Percentiles rank a stretch among this genome's conserved stretches.
Conservation (phyloP, 2,113 vertebrate genomes). For the Melanerpes aurifrons region DNA sequence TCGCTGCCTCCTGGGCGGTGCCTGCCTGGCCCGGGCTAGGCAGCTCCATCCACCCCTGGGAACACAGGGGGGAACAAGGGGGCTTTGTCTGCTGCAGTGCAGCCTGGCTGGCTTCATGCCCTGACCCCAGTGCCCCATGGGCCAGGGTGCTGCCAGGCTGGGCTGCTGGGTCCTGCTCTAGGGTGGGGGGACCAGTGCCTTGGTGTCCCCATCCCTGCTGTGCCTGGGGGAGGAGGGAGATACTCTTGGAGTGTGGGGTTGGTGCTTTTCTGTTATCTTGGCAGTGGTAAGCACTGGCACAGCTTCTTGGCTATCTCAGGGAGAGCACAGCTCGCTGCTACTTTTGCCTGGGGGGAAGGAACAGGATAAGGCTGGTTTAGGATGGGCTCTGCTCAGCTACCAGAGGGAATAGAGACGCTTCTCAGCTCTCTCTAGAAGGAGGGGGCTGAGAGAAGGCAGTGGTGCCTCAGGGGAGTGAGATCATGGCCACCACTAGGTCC, state of each 20-base stretch:
- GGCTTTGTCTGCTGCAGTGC: not conserved
- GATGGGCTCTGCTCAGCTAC: not conserved
- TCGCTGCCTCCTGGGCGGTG: fast-evolving
- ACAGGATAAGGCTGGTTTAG: not conserved
- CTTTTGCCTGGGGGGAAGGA: not conserved
- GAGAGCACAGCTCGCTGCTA: not conserved
- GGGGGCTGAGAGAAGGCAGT: not conserved
- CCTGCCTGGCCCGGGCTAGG: not conserved
- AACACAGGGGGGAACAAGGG: not conserved
- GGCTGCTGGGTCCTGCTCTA: not conserved
- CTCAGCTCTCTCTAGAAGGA: not conserved
- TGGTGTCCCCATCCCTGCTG: fast-evolving
- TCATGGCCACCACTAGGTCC: fast-evolving
- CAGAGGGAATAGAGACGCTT: not conserved
- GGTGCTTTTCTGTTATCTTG: not conserved
- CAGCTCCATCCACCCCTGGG: not conserved
- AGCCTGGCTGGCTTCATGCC: not conserved
- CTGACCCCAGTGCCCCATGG: fast-evolving
- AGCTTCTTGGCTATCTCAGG: not conserved
- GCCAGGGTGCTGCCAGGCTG: not conserved
- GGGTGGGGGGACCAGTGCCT: not conserved
- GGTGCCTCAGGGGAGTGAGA: not conserved
- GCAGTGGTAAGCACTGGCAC: not conserved
- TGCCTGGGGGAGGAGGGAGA: not conserved
- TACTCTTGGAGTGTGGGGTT: not conserved